These are phyloP conservation scores for Eurytoma adleriae DNA, from an alignment of 2,888 invertebrate species.

Conservation along the genomic window DNA sequence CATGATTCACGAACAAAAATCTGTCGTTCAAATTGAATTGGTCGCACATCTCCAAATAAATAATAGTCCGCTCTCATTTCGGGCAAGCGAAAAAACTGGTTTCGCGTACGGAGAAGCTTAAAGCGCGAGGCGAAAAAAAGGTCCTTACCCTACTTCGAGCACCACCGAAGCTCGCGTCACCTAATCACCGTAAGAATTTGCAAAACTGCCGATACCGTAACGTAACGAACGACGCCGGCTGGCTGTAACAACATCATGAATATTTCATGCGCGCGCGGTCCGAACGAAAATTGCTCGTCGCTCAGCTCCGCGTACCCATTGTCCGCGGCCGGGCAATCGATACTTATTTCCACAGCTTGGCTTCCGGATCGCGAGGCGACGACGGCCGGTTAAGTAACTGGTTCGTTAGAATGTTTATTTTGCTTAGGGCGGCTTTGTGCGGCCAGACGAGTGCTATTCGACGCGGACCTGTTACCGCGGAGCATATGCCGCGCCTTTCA, in stretches of 20 bases:
- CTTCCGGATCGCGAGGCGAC: conserved; percentile 6
- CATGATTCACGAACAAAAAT: too few relatives aligned
- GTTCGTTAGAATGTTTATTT: conserved; percentile 75
- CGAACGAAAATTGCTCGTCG: conserved; percentile 35
- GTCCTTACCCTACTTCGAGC: too few relatives aligned
- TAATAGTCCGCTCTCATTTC: too few relatives aligned
- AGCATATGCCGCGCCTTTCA: conserved; percentile 58
- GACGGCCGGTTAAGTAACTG: conserved; percentile 73
- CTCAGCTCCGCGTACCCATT: conserved; percentile 52
- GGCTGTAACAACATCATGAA: conserved; percentile 70
- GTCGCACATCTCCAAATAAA: too few relatives aligned
- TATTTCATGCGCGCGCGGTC: conserved; percentile 61
- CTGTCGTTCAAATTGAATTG: too few relatives aligned
- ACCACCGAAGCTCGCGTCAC: too few relatives aligned
- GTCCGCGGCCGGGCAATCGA: conserved; percentile 42
- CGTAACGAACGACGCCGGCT: neutral
- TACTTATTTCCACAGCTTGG: conserved; percentile 50
- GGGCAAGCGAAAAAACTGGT: too few relatives aligned
- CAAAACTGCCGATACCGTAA: too few relatives aligned
- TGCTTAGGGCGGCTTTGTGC: conserved; percentile 72
- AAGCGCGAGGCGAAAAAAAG: too few relatives aligned
- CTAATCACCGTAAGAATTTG: too few relatives aligned
- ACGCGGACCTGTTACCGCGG: conserved; percentile 71
- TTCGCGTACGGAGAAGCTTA: too few relatives aligned
- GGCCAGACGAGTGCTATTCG: conserved; percentile 69